Conservation (phyloP, 2,888 invertebrate species). For the Ormia ochracea region DNA sequence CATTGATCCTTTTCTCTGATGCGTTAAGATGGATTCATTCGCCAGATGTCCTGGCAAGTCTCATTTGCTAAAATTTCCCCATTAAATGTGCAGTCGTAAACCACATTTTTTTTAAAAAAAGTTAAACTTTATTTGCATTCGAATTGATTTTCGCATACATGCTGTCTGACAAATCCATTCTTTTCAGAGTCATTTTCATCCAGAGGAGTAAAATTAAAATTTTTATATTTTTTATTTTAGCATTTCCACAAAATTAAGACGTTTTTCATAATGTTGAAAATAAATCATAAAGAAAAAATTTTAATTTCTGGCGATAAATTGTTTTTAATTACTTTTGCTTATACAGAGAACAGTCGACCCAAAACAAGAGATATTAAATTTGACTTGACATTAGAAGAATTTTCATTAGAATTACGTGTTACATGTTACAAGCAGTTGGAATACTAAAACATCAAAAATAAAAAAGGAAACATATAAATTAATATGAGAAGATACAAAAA, state of each 20-base stretch:
- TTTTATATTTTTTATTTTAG: not conserved
- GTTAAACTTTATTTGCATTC: too few relatives aligned
- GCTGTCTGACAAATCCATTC: too few relatives aligned
- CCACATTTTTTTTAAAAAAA: too few relatives aligned
- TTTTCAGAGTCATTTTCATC: not conserved
- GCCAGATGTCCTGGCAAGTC: too few relatives aligned
- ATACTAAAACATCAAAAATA: conserved; percentile 3
- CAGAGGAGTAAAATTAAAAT: not conserved
- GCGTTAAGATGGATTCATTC: too few relatives aligned
- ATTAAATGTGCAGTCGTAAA: too few relatives aligned
- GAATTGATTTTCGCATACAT: too few relatives aligned
- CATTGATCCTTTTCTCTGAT: too few relatives aligned
- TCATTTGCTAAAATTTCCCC: too few relatives aligned
- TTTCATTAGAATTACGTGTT: conserved; percentile 55
- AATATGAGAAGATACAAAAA: conserved; percentile 19
- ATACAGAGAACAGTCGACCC: conserved; percentile 34
- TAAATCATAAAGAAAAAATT: conserved; percentile 34
- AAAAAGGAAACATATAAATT: conserved; percentile 41
- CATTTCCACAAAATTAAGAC: conserved; percentile 33
- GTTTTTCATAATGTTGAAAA: conserved; percentile 22
- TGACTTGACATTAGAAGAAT: conserved; percentile 60
- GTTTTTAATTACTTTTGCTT: conserved; percentile 61
- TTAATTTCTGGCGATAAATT: conserved; percentile 61
- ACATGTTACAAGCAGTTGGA: conserved; percentile 32
- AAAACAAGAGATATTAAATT: conserved; percentile 53